Evolutionary conservation across 2,888 invertebrate species (phyloP).

Genomic region (Pilophorus perplexus): DNA sequence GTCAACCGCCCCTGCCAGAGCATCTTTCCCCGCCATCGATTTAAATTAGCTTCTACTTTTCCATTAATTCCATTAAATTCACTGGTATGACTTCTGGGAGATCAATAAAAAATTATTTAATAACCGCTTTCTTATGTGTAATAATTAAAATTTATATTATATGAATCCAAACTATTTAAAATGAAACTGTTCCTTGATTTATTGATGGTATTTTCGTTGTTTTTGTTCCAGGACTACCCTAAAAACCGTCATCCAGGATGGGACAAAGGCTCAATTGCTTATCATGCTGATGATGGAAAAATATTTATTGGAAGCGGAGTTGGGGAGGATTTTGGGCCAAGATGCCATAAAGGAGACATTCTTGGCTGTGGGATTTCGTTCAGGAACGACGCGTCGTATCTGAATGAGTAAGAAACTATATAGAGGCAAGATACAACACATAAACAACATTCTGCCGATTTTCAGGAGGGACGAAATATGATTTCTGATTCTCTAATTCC

Average conservation of each 20-base stretch:
- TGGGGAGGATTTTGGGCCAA: conserved; percentile 57
- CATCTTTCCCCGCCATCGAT: too few species aligned
- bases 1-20: too few species aligned
- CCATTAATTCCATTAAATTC: too few species aligned
- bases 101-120: too few species aligned
- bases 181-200: neutral
- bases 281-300: conserved; percentile 59
- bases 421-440: too few species aligned
- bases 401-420: conserved; percentile 25
- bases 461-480: too few species aligned
- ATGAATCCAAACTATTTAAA: neutral
- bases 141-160: neutral
- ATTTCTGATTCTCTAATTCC: too few species aligned
- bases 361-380: conserved; percentile 59
- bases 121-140: too few species aligned
- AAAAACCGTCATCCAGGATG: conserved; percentile 58
- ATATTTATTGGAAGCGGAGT: conserved; percentile 55
- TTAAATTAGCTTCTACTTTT: too few species aligned
- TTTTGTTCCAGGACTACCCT: conserved; percentile 54
- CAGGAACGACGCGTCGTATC: conserved; percentile 51
- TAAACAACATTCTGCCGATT: too few species aligned
- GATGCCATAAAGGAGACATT: conserved; percentile 57
- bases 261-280: conserved; percentile 59
- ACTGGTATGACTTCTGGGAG: too few species aligned
- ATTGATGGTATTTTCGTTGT: neutral